Conservation (phyloP, 2,113 vertebrate genomes). For the Zeus faber region DNA sequence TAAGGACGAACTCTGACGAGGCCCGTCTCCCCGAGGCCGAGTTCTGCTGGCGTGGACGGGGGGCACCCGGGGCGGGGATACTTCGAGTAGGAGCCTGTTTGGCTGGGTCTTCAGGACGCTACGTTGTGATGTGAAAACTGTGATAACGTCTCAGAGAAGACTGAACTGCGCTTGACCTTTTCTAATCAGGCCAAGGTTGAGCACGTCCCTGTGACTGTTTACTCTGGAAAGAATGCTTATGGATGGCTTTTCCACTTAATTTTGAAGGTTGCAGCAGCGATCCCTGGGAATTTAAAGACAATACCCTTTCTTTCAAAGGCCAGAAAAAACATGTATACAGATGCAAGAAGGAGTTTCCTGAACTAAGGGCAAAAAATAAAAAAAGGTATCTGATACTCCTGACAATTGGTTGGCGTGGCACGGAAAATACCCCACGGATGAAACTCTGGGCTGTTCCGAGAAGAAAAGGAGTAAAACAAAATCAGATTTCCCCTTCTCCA, state of each 20-base stretch:
- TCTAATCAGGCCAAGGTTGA: constrained; percentile 25
- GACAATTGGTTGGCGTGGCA: constrained; percentile 57
- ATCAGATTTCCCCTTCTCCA: constrained; percentile 72
- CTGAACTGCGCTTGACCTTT: constrained; percentile 56
- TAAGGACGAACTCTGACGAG: constrained; percentile 24
- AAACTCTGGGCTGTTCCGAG: constrained; percentile 50
- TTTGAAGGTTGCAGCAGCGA: constrained; percentile 56
- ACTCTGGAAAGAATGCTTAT: constrained; percentile 34
- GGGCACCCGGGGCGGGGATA: background rate
- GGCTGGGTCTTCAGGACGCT: too few species aligned
- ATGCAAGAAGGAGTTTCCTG: constrained; percentile 72
- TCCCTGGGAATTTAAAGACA: constrained; percentile 71
- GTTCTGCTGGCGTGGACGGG: constrained; percentile 6
- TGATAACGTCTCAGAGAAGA: constrained; percentile 4
- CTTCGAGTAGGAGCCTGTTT: too few species aligned
- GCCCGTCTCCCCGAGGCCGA: constrained; percentile 26
- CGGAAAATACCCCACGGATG: constrained; percentile 67
- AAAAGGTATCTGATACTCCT: constrained; percentile 71
- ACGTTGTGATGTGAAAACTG: background rate
- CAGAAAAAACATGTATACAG: constrained; percentile 72
- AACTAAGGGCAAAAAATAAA: constrained; percentile 69
- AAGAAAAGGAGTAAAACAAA: constrained; percentile 47
- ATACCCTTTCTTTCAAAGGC: constrained; percentile 66
- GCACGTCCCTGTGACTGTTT: too few species aligned
- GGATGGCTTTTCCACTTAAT: constrained; percentile 69